Percentiles rank a stretch among this genome's conserved stretches.
Conservation (phyloP, 2,888 invertebrate species). For the Ommatoiulus sabulosus region DNA sequence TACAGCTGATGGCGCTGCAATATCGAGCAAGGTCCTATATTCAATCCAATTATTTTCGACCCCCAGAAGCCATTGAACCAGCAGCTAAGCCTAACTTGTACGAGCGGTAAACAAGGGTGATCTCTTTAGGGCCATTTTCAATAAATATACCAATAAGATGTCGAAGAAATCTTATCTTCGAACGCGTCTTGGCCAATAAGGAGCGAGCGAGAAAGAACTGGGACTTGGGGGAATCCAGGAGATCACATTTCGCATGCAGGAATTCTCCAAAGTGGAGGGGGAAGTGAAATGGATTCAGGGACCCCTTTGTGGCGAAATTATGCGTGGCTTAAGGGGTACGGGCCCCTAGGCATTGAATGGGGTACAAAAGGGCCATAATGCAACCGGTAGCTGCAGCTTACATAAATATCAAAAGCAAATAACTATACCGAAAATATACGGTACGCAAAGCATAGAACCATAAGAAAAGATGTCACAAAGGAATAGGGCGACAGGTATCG, state of each 20-base stretch:
- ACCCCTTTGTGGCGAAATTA: neutral
- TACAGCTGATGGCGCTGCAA: too few species aligned
- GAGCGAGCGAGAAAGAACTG: neutral
- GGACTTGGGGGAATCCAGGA: neutral
- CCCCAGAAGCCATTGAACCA: too few species aligned
- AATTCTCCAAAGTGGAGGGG: neutral
- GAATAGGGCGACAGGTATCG: neutral
- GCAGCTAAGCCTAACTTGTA: too few species aligned
- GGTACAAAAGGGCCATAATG: neutral
- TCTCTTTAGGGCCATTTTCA: neutral
- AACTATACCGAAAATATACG: too few species aligned
- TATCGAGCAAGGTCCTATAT: too few species aligned
- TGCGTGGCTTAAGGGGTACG: neutral
- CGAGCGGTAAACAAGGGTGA: too few species aligned
- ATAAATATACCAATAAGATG: neutral
- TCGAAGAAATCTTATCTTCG: neutral
- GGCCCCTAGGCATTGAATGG: neutral
- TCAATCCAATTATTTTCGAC: too few species aligned
- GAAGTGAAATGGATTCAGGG: neutral
- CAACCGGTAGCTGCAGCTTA: neutral
- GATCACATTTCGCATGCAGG: conserved; percentile 18
- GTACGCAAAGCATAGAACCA: too few species aligned
- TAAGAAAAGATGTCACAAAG: neutral
- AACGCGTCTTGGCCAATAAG: neutral
- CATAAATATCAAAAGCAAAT: conserved; percentile 7